Conservation (phyloP, 30 jellyfish, hydroid and myxozoan species). For the Haliclystus octoradiatus region DNA sequence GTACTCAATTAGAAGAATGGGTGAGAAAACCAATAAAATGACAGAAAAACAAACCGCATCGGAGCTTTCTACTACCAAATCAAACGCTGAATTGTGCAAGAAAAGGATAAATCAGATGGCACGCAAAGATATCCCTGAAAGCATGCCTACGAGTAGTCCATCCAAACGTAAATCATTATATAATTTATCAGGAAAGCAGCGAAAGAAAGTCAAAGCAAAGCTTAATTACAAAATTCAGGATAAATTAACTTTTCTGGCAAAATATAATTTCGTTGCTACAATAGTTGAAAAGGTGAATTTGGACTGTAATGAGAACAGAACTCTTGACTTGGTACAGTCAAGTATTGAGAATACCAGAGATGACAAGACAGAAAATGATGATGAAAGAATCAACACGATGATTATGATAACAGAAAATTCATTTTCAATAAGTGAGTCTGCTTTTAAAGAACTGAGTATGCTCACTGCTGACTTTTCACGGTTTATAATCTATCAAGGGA, state of each 20-base stretch:
- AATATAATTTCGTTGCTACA: conserved; percentile 1
- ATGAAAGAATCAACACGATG: not conserved
- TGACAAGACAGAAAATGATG: not conserved
- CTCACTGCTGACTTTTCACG: conserved; percentile 4
- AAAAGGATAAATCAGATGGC: conserved; percentile 4
- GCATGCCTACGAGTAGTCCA: too few relatives aligned
- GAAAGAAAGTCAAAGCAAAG: not conserved
- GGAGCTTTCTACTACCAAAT: not conserved
- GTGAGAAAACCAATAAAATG: not conserved
- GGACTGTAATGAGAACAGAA: not conserved
- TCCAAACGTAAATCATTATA: too few relatives aligned
- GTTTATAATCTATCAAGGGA: not conserved
- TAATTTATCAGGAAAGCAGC: not conserved
- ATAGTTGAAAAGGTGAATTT: conserved; percentile 2
- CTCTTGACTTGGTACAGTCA: not conserved
- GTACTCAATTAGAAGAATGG: too few relatives aligned
- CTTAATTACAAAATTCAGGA: not conserved
- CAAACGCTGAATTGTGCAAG: not conserved
- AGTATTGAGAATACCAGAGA: not conserved
- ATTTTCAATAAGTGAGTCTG: conserved; percentile 6
- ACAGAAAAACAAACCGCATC: not conserved
- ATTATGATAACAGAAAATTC: not conserved
- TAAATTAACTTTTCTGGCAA: not conserved
- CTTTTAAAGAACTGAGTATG: conserved; percentile 9
- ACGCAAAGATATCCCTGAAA: too few relatives aligned